Percentiles rank a stretch among this genome's conserved stretches.
phyloP scores from a whole-genome alignment of 2,113 vertebrate genomes.

The Vulpes ferrilata region DNA sequence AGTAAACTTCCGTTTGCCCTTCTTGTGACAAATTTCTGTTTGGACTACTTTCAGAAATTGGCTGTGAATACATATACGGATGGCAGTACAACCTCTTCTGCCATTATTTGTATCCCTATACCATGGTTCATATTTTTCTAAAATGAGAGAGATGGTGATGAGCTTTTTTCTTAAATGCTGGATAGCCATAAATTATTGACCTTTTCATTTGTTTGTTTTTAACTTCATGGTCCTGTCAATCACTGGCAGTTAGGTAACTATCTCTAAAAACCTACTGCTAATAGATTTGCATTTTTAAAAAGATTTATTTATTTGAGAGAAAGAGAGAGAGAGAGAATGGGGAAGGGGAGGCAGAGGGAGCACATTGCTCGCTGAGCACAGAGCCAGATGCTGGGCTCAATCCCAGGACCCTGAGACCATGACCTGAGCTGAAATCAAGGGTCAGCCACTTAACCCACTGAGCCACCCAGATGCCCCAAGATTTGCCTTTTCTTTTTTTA shows the following conservation, averaged over 20 bases:
- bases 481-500: background rate
- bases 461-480: background rate
- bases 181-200: background rate
- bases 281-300: background rate
- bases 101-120: background rate
- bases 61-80: background rate
- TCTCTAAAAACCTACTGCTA: background rate
- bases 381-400: background rate
- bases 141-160: background rate
- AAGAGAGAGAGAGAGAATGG: background rate
- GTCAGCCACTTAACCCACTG: background rate
- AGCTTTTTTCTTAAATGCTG: background rate
- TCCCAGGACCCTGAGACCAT: background rate
- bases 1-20: background rate
- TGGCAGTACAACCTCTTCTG: background rate
- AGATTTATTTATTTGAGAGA: background rate
- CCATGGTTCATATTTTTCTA: background rate
- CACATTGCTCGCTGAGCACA: background rate
- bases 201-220: background rate
- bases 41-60: background rate
- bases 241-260: background rate
- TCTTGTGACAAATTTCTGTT: background rate
- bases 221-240: background rate
- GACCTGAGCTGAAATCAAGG: background rate
- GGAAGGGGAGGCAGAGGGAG: background rate